Evolutionary conservation across 2,888 invertebrate genomes (phyloP).

Genomic region (Choristoneura rosaceana): DNA sequence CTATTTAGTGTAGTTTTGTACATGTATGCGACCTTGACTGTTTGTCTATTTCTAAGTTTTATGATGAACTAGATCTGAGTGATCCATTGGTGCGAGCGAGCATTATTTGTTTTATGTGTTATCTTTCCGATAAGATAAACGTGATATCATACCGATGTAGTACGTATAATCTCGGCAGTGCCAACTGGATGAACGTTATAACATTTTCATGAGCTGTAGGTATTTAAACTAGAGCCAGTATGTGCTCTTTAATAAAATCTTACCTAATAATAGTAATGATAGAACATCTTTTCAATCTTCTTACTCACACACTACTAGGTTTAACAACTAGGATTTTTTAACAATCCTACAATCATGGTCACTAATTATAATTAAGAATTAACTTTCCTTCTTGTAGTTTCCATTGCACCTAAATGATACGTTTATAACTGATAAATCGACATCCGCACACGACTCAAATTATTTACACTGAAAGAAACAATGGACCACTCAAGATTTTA

Average conservation of each 20-base stretch:
- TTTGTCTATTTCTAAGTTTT: background rate
- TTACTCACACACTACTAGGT: background rate
- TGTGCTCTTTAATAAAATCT: background rate
- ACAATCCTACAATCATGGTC: too few relatives aligned
- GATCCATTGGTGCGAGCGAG: background rate
- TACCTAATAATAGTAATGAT: background rate
- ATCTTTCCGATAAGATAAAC: slow-evolving; percentile 4
- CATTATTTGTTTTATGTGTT: background rate
- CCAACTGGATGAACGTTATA: background rate
- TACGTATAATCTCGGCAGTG: background rate
- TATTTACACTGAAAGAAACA: too few relatives aligned
- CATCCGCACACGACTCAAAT: too few relatives aligned
- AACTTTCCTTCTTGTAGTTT: too few relatives aligned
- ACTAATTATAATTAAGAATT: too few relatives aligned
- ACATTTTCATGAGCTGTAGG: background rate
- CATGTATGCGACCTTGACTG: background rate
- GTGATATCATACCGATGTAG: background rate
- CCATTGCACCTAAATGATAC: too few relatives aligned
- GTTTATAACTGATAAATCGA: too few relatives aligned
- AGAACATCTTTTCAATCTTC: background rate
- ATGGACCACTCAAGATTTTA: too few relatives aligned
- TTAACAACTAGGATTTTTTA: too few relatives aligned
- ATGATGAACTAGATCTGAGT: background rate
- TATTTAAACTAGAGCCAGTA: background rate
- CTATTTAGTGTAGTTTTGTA: background rate